Evolutionary conservation across 2,113 vertebrate genomes (phyloP).

Genomic region (Cynopterus brachyotis): DNA sequence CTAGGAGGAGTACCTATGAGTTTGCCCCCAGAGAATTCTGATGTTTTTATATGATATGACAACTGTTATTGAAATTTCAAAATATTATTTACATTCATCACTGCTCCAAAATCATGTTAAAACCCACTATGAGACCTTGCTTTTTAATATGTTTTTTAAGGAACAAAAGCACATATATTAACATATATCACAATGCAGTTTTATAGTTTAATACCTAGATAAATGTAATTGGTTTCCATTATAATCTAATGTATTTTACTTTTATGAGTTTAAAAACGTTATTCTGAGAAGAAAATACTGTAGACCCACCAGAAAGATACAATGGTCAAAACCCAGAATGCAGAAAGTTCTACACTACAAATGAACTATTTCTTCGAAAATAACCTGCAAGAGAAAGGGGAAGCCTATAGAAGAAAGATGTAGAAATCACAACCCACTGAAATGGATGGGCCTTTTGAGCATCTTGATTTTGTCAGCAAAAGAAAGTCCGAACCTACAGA

Average conservation of each 20-base stretch:
- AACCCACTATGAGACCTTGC: not conserved
- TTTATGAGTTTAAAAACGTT: not conserved
- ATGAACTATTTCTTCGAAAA: not conserved
- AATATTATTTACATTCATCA: not conserved
- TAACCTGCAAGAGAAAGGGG: not conserved
- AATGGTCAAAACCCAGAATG: not conserved
- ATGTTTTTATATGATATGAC: not conserved
- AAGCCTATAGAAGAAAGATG: not conserved
- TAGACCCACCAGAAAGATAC: not conserved
- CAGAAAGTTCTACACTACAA: not conserved
- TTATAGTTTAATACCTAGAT: not conserved
- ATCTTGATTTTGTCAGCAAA: not conserved
- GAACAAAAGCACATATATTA: not conserved
- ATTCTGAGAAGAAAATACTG: not conserved
- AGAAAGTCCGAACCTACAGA: not conserved
- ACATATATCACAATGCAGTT: not conserved
- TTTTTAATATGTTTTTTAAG: not conserved
- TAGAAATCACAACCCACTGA: not conserved
- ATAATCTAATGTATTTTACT: not conserved
- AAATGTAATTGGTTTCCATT: not conserved
- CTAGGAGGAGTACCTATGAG: not conserved
- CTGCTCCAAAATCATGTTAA: not conserved
- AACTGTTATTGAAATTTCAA: not conserved
- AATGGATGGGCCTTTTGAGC: not conserved
- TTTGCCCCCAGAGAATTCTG: not conserved